phyloP scores from a whole-genome alignment of 2,888 invertebrate species.

The Rugalucina vietnamica region DNA sequence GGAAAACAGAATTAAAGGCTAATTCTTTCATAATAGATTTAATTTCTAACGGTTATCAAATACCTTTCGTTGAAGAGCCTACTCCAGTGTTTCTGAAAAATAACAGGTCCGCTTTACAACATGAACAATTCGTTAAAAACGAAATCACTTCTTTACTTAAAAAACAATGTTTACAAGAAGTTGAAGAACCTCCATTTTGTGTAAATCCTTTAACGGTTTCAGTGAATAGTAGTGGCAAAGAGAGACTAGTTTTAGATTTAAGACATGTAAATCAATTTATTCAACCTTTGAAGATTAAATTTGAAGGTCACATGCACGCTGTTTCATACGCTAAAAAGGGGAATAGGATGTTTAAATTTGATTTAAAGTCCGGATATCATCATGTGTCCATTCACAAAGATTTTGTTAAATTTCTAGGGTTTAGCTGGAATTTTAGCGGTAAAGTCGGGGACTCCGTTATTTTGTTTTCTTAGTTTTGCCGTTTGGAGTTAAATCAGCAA shows the following conservation, averaged over 20 bases:
- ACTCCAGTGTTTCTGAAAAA: too few species aligned
- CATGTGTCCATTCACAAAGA: slow-evolving; percentile 6
- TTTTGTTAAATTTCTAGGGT: slow-evolving; percentile 21
- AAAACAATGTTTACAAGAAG: not conserved
- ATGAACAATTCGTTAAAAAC: too few species aligned
- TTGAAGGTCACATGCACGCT: not conserved
- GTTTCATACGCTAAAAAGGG: not conserved
- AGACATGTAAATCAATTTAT: too few species aligned
- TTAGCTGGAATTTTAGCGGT: slow-evolving; percentile 14
- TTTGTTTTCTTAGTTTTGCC: too few species aligned
- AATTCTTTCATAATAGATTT: not conserved
- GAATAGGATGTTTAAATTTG: slow-evolving; percentile 17
- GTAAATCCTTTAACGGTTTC: too few species aligned
- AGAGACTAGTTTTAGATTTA: too few species aligned
- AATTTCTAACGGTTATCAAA: too few species aligned
- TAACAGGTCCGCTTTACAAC: too few species aligned
- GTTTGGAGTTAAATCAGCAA: slow-evolving; percentile 8
- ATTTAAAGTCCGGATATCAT: slow-evolving; percentile 29
- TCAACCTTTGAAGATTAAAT: too few species aligned
- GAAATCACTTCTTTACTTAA: not conserved
- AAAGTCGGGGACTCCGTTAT: too few species aligned
- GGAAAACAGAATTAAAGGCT: not conserved
- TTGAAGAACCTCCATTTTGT: not conserved
- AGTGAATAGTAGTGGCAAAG: too few species aligned
- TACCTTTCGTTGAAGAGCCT: too few species aligned